Evolutionary conservation across 2,888 invertebrate species (phyloP), one percentile per base, ranked within the genome.

Genomic region (Dynastes maya): DNA sequence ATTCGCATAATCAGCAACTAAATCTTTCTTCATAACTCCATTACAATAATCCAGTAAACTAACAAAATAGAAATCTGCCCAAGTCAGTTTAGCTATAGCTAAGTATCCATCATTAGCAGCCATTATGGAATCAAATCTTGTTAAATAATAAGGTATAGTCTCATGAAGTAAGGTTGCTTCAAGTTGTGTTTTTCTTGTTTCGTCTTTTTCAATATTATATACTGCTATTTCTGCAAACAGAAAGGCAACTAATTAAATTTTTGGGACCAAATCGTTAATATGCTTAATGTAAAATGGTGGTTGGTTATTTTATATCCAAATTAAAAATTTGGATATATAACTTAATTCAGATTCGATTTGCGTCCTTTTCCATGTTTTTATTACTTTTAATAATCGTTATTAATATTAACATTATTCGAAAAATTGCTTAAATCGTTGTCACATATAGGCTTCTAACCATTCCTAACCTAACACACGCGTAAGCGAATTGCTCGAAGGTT

Each of bases 51-150:
- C 92, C 80, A 92, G 87, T 82, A 92, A 87, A 79, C 90, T 91
- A 76, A 91, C 91, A 81, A 93, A 91, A 79, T 89, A 90, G 22
- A 93, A 84, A 86, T 93, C 93, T 64, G 92, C 93, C 92, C 93
- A 93, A 49, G 92, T 91, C 32, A 93, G 87, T 91, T 80, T 81
- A 74, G 80, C 78, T 2, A 79, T 58, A 2, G 81, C 82, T 11
- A 83, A 51, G 75, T 79, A 79, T 1, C 83, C 93, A 2, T 89
- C 89, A 84, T 92, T 92, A 77, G 90, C 89, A 84, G 91, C 90
- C 3, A 91, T 89, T 51, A 91, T 89, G 2, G 89, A 88, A 49
- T 93, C 91, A 2, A 93, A 86, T 83, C 90, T 91, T 61, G 90
- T 89, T 86, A 92, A 86, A 83, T 91, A 91, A 84, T 89, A 91